Evolutionary conservation across 1,140 invertebrate genomes (phyloP).

Genomic region (Anoplophora glabripennis): DNA sequence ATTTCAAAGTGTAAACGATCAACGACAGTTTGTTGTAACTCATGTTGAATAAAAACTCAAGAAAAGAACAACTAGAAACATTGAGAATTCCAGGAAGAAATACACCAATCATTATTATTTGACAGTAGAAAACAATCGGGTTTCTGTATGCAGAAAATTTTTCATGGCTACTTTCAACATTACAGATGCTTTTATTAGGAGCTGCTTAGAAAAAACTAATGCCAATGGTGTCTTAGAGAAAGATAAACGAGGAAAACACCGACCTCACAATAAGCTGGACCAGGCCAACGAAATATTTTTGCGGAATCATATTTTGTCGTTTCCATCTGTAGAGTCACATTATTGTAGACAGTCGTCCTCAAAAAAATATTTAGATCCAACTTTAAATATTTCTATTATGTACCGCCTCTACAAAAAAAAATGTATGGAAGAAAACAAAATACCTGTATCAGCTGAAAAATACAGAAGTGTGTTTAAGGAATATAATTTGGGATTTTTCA

Average conservation of each 20-base stretch:
- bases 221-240: neutral
- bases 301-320: neutral
- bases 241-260: neutral
- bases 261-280: neutral
- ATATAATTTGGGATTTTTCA: constrained; percentile 31
- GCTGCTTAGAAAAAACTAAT: too few species aligned
- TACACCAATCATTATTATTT: neutral
- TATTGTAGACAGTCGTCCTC: constrained; percentile 5
- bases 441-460: constrained; percentile 24
- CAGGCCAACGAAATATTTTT: neutral
- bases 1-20: neutral
- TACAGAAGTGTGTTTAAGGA: constrained; percentile 26
- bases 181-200: neutral
- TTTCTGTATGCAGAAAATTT: neutral
- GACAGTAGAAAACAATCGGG: neutral
- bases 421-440: constrained; percentile 17
- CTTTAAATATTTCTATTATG: constrained; percentile 20
- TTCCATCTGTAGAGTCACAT: neutral
- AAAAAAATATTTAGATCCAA: constrained; percentile 9
- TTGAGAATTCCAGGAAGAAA: constrained; percentile 1
- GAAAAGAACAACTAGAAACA: neutral
- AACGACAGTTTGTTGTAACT: neutral
- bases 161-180: neutral
- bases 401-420: constrained; percentile 31
- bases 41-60: constrained; percentile 4